These are phyloP conservation scores for Saccostrea echinata DNA, from an alignment of 1,140 invertebrate genomes.

Conservation along the genomic window DNA sequence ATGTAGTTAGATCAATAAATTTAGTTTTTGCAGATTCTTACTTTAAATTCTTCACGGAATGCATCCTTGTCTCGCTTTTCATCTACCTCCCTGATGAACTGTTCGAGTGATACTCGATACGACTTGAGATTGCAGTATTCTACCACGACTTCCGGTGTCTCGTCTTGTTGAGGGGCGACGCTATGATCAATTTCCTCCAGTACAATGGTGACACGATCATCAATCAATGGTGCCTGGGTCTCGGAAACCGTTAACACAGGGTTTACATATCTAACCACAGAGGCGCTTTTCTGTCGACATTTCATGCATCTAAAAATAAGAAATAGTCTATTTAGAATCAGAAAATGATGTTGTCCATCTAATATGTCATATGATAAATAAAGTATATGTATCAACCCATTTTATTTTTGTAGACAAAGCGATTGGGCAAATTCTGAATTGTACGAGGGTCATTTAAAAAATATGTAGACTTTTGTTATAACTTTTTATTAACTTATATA, in stretches of 20 bases:
- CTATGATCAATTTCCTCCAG: slow-evolving; percentile 15
- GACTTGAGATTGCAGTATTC: slow-evolving; percentile 16
- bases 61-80: background rate
- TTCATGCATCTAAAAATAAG: background rate
- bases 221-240: background rate
- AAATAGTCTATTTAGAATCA: background rate
- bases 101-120: background rate
- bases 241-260: background rate
- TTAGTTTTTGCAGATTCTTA: background rate
- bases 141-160: slow-evolving; percentile 5
- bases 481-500: too few species aligned
- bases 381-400: too few species aligned
- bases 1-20: background rate
- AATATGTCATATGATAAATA: too few species aligned
- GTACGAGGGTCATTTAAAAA: too few species aligned
- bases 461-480: too few species aligned
- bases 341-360: too few species aligned
- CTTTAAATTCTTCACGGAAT: slow-evolving; percentile 15
- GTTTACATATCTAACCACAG: background rate
- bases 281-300: background rate
- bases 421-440: too few species aligned
- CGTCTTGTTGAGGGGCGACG: background rate
- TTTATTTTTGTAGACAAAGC: too few species aligned
- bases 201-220: slow-evolving; percentile 12
- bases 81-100: slow-evolving; percentile 13